Percentiles rank a stretch among this genome's conserved stretches.
Evolutionary conservation across 2,797 vertebrate species (phyloP).

Genomic region (Girardinus metallicus): DNA sequence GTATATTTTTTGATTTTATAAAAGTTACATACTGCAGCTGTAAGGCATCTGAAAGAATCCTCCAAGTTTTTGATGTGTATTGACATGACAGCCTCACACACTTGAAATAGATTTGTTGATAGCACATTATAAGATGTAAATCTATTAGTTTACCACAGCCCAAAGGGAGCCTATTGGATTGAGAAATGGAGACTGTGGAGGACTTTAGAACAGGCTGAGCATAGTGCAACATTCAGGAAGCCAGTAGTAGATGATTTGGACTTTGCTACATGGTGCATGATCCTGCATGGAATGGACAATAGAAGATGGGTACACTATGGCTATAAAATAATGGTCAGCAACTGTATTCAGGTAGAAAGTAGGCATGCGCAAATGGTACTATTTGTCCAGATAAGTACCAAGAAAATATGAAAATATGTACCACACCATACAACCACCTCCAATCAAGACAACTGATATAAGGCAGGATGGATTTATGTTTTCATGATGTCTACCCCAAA

Average conservation of each 20-base stretch:
- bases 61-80: neutral
- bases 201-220: neutral
- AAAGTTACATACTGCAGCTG: no score
- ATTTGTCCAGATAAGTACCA: neutral
- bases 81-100: neutral
- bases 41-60: neutral
- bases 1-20: no score
- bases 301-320: neutral
- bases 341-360: neutral
- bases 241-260: neutral
- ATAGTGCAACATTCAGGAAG: neutral
- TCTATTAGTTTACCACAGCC: neutral
- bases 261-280: neutral
- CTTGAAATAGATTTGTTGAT: neutral
- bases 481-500: neutral
- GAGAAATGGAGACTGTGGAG: neutral
- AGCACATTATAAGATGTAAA: neutral
- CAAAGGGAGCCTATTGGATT: neutral
- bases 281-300: neutral
- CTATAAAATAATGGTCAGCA: neutral
- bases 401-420: neutral
- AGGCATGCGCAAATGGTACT: neutral
- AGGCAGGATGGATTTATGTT: neutral
- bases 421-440: neutral
- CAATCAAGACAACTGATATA: neutral